Base-by-base conservation (phyloP, 2,797 vertebrate genomes). In the Danio jaintianensis region DNA sequence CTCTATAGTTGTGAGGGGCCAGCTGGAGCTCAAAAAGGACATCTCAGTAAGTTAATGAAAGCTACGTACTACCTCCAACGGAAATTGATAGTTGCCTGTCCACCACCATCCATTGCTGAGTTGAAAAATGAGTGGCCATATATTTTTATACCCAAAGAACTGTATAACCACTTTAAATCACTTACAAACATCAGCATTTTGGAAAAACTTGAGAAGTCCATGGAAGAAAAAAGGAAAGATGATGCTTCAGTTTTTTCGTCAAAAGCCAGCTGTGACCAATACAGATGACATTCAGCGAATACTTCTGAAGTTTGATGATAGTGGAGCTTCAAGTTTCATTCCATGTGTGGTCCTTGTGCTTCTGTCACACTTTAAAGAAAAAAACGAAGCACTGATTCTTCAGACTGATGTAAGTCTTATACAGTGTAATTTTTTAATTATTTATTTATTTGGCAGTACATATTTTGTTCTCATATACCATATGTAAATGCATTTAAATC, bases 41-140 rank as follows among this genome's bases (percentile, higher is more conserved):
- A 81, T 68, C 16, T 84, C n/a, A 77, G 10, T 74, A 45, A 81
- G 61, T 15, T 81, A 67, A 81, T 84, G 69, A 62, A 81, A 40
- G 20, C 55, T 67, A 81, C 74, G 12, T 78, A 78, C 42, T 81
- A 61, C 10, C 68, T 74, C 6, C 83, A 84, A 69, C 7, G 48
- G 12, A 62, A 81, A 58, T 12, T 18, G 53, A 84, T 81, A 55
- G 81, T 81, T 63, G 47, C 62, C 62, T 40, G 29, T 18, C 83
- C 74, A 78, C 16, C 74, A 2, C 74, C 74, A 50, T 81, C 45
- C 0, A 62, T 78, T 84, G 61, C 59, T 73, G 68, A 82, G 9
- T 45, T 83, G 56, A 82, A 80, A 69, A 82, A 4, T 80, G 67
- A 85, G 1, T 82, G 76, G 81, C 62, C 81, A 18, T 79, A 83